phyloP scores from a whole-genome alignment of 2,888 invertebrate genomes.

The Lysandra coridon region DNA sequence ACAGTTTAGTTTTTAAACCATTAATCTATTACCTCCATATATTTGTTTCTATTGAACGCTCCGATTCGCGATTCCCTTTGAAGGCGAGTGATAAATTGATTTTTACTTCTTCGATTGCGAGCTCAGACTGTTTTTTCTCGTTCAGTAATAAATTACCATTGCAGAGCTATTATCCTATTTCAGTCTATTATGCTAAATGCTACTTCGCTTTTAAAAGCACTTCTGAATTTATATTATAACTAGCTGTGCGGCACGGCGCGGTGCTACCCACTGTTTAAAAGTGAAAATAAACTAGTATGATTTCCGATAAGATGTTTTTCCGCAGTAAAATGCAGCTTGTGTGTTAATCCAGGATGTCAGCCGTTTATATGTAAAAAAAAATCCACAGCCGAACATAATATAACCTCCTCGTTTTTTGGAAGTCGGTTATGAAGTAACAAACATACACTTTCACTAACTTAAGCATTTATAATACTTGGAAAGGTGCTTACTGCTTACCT shows the following conservation, averaged over 20 bases:
- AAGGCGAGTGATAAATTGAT: constrained; percentile 32
- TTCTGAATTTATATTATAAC: no score
- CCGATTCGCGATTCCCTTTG: constrained; percentile 32
- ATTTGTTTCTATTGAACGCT: constrained; percentile 35
- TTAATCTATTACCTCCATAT: constrained; percentile 34
- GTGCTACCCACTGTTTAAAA: not conserved
- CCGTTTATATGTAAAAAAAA: no score
- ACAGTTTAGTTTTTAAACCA: constrained; percentile 34
- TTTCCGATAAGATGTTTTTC: no score
- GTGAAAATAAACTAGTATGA: no score
- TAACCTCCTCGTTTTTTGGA: no score
- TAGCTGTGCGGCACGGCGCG: not conserved
- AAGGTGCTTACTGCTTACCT: no score
- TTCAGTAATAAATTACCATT: not conserved
- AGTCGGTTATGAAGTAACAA: not conserved
- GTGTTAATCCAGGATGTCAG: no score
- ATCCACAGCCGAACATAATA: no score
- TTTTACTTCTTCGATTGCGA: constrained; percentile 22
- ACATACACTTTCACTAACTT: not conserved
- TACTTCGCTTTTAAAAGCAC: not conserved
- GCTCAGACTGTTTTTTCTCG: not conserved
- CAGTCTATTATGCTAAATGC: not conserved
- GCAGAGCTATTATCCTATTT: not conserved
- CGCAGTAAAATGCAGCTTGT: no score
- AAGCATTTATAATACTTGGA: no score